Conservation (phyloP, 1,140 invertebrate species). For the Macrobrachium nipponense region DNA sequence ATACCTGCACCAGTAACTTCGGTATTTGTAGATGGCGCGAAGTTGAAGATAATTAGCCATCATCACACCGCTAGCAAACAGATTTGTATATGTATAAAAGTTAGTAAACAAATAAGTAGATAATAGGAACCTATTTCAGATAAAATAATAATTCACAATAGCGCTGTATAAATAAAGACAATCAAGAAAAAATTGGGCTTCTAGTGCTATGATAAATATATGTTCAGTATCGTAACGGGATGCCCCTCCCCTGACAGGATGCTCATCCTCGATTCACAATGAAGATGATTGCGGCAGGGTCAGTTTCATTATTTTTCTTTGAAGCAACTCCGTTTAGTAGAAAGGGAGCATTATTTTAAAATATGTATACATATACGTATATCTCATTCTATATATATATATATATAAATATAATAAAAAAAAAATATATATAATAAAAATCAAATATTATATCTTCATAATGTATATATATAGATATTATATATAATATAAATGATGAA, state of each 20-base stretch:
- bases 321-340: conserved; percentile 21
- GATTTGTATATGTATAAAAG: no score
- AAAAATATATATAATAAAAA: no score
- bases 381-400: conserved; percentile 52
- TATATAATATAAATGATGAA: not conserved
- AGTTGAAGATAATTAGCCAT: not conserved
- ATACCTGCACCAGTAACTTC: not conserved
- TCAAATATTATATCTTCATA: no score
- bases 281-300: not conserved
- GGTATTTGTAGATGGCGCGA: not conserved
- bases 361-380: conserved; percentile 46
- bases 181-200: no score
- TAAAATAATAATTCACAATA: no score
- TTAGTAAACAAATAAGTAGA: no score
- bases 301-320: not conserved
- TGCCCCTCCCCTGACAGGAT: no score
- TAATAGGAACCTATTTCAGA: no score
- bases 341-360: conserved; percentile 19
- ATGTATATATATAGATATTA: not conserved
- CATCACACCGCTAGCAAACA: not conserved
- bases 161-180: no score
- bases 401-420: no score
- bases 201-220: no score
- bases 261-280: not conserved
- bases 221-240: no score